A percentile compares a stretch with the other conserved stretches of the same genome.
These are phyloP conservation scores for Physella acuta DNA, from an alignment of 1,140 invertebrate genomes.

Conservation along the genomic window DNA sequence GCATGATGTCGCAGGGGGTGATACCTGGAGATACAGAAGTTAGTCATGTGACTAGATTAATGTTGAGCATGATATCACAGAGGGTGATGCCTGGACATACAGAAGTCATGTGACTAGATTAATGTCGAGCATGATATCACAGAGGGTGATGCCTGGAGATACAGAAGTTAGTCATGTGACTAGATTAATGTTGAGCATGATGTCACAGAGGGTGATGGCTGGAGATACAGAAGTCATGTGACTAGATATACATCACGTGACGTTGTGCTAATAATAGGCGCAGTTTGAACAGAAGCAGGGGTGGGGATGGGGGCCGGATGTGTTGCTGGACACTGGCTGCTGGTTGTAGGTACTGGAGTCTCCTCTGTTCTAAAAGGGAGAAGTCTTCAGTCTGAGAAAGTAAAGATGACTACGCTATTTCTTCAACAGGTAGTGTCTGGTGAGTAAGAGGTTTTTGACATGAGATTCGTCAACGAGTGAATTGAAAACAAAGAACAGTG, in stretches of 20 bases:
- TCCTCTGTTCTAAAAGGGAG: too few species aligned
- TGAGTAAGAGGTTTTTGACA: not conserved
- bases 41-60: too few species aligned
- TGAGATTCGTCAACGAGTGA: too few species aligned
- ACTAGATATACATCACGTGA: conserved; percentile 37
- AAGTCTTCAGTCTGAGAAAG: too few species aligned
- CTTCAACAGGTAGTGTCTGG: conserved; percentile 33
- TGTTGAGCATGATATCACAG: conserved; percentile 38
- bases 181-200: conserved; percentile 41
- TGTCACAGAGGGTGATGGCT: conserved; percentile 33
- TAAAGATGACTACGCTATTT: too few species aligned
- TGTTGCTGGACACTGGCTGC: too few species aligned
- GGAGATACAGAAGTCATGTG: not conserved
- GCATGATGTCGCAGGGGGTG: conserved; percentile 35
- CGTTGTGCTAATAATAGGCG: too few species aligned
- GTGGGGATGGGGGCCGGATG: too few species aligned
- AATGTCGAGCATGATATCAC: conserved; percentile 39
- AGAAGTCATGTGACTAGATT: too few species aligned
- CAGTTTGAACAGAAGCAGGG: too few species aligned
- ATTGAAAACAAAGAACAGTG: too few species aligned
- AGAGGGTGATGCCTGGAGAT: conserved; percentile 29
- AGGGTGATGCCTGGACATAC: conserved; percentile 27
- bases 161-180: not conserved
- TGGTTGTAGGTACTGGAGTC: too few species aligned
- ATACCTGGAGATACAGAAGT: conserved; percentile 20